These are phyloP conservation scores for Chlorocebus sabaeus DNA, from an alignment of 2,113 vertebrate genomes.

Conservation along the genomic window DNA sequence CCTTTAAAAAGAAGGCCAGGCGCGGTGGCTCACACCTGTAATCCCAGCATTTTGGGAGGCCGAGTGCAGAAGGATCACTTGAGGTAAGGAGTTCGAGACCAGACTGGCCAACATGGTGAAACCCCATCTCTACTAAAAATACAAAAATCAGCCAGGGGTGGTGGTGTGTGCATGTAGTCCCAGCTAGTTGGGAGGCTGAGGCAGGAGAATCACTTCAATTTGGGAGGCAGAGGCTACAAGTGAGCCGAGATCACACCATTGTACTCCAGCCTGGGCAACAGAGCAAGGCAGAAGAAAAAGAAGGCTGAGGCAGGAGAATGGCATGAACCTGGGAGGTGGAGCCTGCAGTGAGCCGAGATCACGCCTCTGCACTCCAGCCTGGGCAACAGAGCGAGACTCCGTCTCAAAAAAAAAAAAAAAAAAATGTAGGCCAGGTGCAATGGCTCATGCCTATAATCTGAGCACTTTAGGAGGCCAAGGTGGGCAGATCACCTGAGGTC, in stretches of 20 bases:
- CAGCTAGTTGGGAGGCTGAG: neutral
- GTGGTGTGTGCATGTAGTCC: neutral
- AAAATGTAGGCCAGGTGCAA: neutral
- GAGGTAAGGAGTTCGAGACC: neutral
- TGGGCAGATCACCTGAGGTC: neutral
- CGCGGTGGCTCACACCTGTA: neutral
- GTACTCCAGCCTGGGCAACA: neutral
- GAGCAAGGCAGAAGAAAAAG: neutral
- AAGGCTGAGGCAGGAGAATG: neutral
- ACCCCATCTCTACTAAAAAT: neutral
- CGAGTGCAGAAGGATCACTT: neutral
- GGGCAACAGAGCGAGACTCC: neutral
- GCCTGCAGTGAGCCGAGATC: neutral
- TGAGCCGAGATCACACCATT: neutral
- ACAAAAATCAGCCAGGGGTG: neutral
- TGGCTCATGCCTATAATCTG: neutral
- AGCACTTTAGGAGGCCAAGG: neutral
- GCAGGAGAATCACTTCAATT: neutral
- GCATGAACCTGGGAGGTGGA: neutral
- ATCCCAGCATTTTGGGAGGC: neutral
- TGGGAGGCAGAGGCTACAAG: neutral
- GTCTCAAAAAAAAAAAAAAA: neutral
- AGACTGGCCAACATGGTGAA: neutral
- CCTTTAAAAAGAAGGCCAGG: neutral
- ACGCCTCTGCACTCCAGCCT: neutral